Conservation (phyloP, 2,797 vertebrate genomes). For the Loriculus beryllinus region DNA sequence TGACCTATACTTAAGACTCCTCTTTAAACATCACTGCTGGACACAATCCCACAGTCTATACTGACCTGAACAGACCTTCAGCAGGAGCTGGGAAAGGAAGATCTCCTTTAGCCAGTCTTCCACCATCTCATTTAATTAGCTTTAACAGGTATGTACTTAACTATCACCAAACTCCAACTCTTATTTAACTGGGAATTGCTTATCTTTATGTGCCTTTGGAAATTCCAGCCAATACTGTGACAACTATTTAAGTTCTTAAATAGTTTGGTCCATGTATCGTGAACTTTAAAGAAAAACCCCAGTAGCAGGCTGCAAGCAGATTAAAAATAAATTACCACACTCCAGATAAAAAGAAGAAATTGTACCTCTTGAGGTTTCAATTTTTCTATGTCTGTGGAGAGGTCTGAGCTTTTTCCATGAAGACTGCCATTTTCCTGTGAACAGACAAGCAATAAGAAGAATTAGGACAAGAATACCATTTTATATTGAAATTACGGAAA, state of each 20-base stretch:
- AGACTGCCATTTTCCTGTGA: constrained; percentile 69
- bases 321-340: neutral
- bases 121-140: neutral
- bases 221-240: neutral
- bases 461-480: neutral
- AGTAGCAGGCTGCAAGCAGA: rapidly evolving
- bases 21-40: neutral
- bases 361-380: constrained; percentile 71
- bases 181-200: neutral
- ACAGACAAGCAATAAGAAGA: neutral
- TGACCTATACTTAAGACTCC: neutral
- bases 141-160: neutral
- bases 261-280: neutral
- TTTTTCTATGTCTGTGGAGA: constrained; percentile 67
- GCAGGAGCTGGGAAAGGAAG: neutral
- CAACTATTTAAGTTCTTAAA: neutral
- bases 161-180: neutral
- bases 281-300: neutral
- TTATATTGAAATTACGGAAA: neutral
- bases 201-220: neutral
- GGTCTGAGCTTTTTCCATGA: constrained; percentile 69
- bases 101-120: neutral
- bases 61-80: neutral
- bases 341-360: neutral
- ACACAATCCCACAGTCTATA: neutral